Conservation (phyloP, 2,888 invertebrate genomes). For the Itoplectis maculator region DNA sequence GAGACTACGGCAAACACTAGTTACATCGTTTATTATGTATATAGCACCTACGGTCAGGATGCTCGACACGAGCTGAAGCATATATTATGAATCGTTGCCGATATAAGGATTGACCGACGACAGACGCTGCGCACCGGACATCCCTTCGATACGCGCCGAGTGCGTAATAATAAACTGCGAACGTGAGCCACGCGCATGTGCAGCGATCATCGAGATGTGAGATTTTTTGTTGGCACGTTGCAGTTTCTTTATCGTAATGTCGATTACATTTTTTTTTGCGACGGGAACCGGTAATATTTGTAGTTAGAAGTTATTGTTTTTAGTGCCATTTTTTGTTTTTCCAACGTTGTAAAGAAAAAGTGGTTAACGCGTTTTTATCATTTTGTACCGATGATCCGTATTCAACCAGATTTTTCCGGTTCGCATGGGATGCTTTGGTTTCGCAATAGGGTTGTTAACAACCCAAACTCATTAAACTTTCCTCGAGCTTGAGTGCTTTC, state of each 20-base stretch:
- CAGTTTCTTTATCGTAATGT: neutral
- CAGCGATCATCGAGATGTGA: neutral
- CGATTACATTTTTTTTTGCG: neutral
- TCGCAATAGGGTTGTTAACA: neutral
- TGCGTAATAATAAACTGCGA: neutral
- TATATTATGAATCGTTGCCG: constrained; percentile 20
- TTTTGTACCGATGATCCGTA: no score
- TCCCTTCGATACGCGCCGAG: neutral
- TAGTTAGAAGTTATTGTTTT: no score
- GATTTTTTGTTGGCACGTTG: neutral
- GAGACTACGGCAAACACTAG: neutral
- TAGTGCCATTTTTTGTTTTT: no score
- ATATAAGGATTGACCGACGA: constrained; percentile 31
- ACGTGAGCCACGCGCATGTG: neutral
- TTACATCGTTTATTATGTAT: constrained; percentile 7
- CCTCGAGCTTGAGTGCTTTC: neutral
- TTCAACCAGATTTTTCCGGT: no score
- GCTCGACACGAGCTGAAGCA: constrained; percentile 2
- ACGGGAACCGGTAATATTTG: neutral
- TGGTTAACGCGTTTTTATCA: no score
- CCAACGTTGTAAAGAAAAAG: no score
- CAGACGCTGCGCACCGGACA: constrained; percentile 7
- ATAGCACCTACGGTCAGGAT: constrained; percentile 11
- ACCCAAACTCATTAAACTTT: neutral
- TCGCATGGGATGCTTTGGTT: neutral